Evolutionary conservation across 2,797 vertebrate genomes (phyloP).

Genomic region (Oryzias dopingdopingensis): DNA sequence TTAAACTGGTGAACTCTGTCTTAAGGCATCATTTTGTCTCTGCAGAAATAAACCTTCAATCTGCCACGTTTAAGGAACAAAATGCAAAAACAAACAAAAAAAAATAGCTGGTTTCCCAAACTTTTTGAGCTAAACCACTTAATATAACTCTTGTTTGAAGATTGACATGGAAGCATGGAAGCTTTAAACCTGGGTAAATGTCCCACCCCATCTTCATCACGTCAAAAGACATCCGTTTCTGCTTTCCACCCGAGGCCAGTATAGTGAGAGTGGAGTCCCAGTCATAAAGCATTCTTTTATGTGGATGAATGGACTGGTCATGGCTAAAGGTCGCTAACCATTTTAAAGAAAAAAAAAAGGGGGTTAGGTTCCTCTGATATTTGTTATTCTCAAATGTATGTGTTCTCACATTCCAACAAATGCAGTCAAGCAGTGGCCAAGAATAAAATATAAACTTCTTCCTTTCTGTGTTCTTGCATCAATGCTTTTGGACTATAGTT

Average conservation of each 20-base stretch:
- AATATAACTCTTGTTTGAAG: constrained; percentile 31
- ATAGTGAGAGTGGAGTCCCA: constrained; percentile 40
- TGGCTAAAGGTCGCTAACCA: constrained; percentile 61
- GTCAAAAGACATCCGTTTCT: constrained; percentile 66
- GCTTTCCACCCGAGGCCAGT: constrained; percentile 59
- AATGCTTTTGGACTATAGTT: constrained; percentile 64
- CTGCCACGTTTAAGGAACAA: too few relatives aligned
- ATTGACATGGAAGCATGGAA: constrained; percentile 38
- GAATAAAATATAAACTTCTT: constrained; percentile 8
- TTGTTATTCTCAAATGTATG: constrained; percentile 25
- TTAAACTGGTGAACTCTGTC: neutral
- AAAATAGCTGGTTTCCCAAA: neutral
- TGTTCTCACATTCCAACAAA: constrained; percentile 17
- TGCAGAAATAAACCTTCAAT: neutral
- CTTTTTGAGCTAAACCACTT: constrained; percentile 7
- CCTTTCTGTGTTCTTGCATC: constrained; percentile 8
- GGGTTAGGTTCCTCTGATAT: constrained; percentile 41
- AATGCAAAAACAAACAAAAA: neutral
- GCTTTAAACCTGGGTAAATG: constrained; percentile 54
- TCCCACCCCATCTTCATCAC: constrained; percentile 48
- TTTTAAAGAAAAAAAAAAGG: constrained; percentile 40
- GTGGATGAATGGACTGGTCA: constrained; percentile 60
- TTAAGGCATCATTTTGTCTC: neutral
- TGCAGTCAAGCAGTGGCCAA: constrained; percentile 2
- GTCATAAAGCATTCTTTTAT: constrained; percentile 62